Base-by-base conservation (phyloP, 2,797 vertebrate species). In the Iguana delicatissima region DNA sequence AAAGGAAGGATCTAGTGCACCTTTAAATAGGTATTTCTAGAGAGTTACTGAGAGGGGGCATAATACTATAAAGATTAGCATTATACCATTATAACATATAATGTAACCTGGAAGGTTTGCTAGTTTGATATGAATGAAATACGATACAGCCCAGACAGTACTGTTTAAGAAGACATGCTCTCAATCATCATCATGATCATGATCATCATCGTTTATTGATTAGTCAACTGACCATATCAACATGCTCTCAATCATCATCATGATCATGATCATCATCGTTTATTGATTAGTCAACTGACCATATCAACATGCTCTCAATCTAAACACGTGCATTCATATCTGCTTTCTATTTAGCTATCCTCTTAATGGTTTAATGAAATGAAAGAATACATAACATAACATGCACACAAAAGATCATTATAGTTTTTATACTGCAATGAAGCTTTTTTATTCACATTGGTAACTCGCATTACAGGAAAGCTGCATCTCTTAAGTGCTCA, bases 321-420 rank as follows among this genome's bases (percentile, higher is more conserved):
- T 80, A 94, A 96, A 95, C 93, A 95, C 95, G 93, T 96, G 94
- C 94, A 92, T 93, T 95, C 93, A 94, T 93, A 93, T 96, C 95
- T 94, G 92, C 89, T 95, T 95, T 94, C 92, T 93, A 91, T 95
- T 92, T 42, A 96, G 87, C 90, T 86, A 82, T 91, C 86, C 91
- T 92, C 93, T 93, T 94, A 95, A 95, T 91, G 92, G 94, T 94
- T 95, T 96, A 95, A 95, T 95, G 95, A 96, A 96, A 93, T 93
- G 94, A 88, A 96, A 94, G 92, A 90, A 92, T 93, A 94, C 87
- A 96, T 89, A 93, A 93, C 93, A 93, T 67, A 94, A 93, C 91
- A 94, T 91, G 87, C 85, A 93, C 92, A 6, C 83, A 35, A 52
- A 87, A 22, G 50, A 2, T 12, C 67, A 89, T 81, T 59, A 55